Base-by-base conservation (phyloP, 2,113 vertebrate genomes). In the Nycticebus coucang region DNA sequence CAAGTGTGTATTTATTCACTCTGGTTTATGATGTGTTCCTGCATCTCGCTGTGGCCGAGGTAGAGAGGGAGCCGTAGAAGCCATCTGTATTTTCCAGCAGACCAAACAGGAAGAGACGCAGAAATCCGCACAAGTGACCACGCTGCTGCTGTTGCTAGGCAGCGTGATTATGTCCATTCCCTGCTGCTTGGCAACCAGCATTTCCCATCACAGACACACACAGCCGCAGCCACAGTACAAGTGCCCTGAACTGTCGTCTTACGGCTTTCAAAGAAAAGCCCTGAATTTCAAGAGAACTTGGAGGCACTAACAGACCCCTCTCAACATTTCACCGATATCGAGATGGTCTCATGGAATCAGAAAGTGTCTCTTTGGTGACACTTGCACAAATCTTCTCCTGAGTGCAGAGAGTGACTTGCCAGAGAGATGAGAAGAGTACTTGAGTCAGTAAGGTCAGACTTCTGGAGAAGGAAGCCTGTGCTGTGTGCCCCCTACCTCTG, bases 141-240 rank as follows among this genome's bases (percentile, higher is more conserved):
- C 74, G 94, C 90, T 37, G 87, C 83, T 2, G 53, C 96, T 86
- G 97, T 98, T 98, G 97, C 97, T 97, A 98, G 92, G 97, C 96
- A 98, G 64, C 96, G 11, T 0, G 62, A 96, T 87, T 60, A 93
- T 95, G 97, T 97, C 97, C 97, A 75, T 97, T 91, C 95, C 74
- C 69, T 18, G 96, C 97, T 97, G 95, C 97, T 94, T 97, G 96
- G 97, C 97, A 98, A 98, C 97, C 92, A 60, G 90, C 35, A 45
- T 91, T 87, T 91, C 96, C 95, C 90, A 95, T 92, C 96, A 84
- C 60, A 90, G 15, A 83, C 55, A 95, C 81, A 94, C 93, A 37
- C 33, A 91, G 81, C 50, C 89, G 59, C 1, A 33, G 93, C 89
- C 35, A 90, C 90, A 91, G 55, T 78, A 50, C 22, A 33, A 69